These are phyloP conservation scores for Ischnus inquisitorius DNA, from an alignment of 2,888 invertebrate species.

Conservation along the genomic window DNA sequence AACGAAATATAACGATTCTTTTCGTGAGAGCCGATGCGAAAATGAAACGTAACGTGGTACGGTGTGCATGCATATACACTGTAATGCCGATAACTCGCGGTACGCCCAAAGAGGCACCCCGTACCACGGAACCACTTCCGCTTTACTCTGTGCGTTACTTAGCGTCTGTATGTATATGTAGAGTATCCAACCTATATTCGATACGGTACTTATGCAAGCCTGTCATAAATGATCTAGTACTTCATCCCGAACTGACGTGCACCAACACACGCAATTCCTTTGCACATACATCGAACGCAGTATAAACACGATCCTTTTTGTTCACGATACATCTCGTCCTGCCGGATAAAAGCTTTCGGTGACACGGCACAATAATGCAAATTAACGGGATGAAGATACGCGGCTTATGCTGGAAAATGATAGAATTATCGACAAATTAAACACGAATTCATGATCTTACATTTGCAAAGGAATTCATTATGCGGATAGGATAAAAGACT, in stretches of 20 bases:
- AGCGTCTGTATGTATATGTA: neutral
- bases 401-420: too few species aligned
- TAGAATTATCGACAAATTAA: too few species aligned
- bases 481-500: too few species aligned
- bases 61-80: neutral
- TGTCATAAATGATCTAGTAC: neutral
- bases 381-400: too few species aligned
- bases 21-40: conserved; percentile 37
- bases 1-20: conserved; percentile 38
- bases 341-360: too few species aligned
- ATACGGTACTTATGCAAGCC: conserved; percentile 6
- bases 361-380: too few species aligned
- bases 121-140: conserved; percentile 1
- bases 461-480: too few species aligned
- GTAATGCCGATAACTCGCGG: conserved; percentile 38
- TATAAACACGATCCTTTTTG: neutral
- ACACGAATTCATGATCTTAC: too few species aligned
- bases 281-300: neutral
- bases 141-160: conserved; percentile 2
- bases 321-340: neutral
- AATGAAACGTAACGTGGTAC: conserved; percentile 33
- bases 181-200: neutral
- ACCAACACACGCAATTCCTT: neutral
- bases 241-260: conserved; percentile 10
- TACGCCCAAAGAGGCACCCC: conserved; percentile 8